phyloP scores from a whole-genome alignment of 2,797 vertebrate genomes.

The Tamandua tetradactyla region DNA sequence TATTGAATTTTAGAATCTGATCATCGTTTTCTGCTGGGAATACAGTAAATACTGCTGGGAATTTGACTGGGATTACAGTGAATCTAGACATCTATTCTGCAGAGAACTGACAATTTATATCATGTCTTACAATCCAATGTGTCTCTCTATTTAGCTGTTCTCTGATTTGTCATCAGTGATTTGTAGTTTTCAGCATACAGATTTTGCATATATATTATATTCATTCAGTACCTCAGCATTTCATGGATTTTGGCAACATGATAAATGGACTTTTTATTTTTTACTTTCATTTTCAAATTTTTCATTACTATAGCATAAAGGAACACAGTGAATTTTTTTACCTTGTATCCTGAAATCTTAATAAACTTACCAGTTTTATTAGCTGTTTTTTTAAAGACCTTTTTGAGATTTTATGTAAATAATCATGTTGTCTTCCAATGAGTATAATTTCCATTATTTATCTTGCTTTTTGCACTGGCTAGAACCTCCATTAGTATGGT shows the following conservation, averaged over 20 bases:
- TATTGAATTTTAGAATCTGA: background rate
- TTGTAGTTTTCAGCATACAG: background rate
- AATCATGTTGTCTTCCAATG: background rate
- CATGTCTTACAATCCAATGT: background rate
- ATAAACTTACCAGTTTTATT: background rate
- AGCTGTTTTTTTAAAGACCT: background rate
- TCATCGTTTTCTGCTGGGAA: background rate
- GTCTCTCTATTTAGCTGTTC: background rate
- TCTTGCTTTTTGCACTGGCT: background rate
- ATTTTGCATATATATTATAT: background rate
- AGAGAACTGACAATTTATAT: no score
- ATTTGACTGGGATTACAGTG: background rate
- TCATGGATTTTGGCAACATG: background rate
- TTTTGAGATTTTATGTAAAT: background rate
- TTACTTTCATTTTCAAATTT: background rate
- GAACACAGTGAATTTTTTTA: background rate
- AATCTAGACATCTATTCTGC: no score
- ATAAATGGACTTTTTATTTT: no score
- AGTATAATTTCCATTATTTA: background rate
- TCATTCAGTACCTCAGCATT: background rate
- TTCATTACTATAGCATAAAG: background rate
- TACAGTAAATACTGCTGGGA: background rate
- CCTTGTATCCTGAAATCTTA: background rate
- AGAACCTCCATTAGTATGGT: background rate
- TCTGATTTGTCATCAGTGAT: background rate